Percentiles rank a stretch among this genome's conserved stretches.
Conservation (phyloP, 1,140 invertebrate species). For the Callitettix versicolor region DNA sequence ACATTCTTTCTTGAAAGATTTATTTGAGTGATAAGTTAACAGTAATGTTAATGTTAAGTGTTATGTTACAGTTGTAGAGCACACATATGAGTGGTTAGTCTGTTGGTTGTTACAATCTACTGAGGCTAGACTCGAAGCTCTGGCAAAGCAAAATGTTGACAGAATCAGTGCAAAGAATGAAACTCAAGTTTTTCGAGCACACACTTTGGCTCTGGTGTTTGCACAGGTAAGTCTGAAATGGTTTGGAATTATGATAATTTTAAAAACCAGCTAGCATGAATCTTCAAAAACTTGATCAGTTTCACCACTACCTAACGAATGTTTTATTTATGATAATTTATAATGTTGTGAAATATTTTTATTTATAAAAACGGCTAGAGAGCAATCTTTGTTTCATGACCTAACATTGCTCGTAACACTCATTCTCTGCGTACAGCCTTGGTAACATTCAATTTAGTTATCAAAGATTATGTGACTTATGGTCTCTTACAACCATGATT, state of each 20-base stretch:
- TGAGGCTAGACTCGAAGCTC: constrained; percentile 44
- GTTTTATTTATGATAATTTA: background rate
- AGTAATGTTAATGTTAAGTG: too few relatives aligned
- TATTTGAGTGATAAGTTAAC: too few relatives aligned
- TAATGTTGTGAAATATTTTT: background rate
- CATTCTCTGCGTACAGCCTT: too few relatives aligned
- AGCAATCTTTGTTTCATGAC: background rate
- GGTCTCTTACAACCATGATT: too few relatives aligned
- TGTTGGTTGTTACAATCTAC: constrained; percentile 65
- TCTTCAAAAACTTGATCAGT: too few relatives aligned
- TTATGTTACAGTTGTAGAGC: constrained; percentile 51
- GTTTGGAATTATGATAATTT: constrained; percentile 2
- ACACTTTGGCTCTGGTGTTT: constrained; percentile 62
- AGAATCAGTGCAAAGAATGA: constrained; percentile 64
- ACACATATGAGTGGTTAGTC: constrained; percentile 70
- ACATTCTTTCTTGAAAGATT: too few relatives aligned
- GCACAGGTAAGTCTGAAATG: constrained; percentile 43
- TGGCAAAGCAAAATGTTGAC: constrained; percentile 43
- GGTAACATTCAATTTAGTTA: too few relatives aligned
- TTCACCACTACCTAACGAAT: background rate
- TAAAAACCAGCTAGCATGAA: background rate
- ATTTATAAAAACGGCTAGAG: background rate
- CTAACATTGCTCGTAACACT: background rate
- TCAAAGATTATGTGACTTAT: too few relatives aligned
- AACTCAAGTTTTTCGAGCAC: constrained; percentile 68